Base-by-base conservation (phyloP, 1,140 invertebrate genomes). In the Brachionus rubens region DNA sequence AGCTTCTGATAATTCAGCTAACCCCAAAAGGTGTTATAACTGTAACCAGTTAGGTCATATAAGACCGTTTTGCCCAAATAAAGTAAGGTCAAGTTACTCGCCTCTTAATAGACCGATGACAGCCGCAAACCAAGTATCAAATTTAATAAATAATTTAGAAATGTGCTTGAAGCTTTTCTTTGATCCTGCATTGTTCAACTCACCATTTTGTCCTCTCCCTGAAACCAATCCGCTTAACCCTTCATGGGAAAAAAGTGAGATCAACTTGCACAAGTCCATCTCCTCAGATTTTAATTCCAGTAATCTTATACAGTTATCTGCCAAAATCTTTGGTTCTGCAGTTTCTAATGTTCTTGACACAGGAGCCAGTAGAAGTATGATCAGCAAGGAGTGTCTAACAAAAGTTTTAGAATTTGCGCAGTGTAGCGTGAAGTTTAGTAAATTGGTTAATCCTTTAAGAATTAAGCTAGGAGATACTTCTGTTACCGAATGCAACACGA, bases 121-220 rank as follows among this genome's bases (percentile, higher is more conserved):
- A 19, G 4, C 3, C 1, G 47, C 47, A 19, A 48, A 48, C 47
- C 47, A 48, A 21, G 16, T 48, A 6, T 48, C 47, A 1, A 30
- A 54, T 54, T 54, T 54, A 54, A 54, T 54, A 54, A 54, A 54
- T 28, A 54, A 26, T 54, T 54, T 54, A 30, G 50, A 54, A 54
- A 30, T 54, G 3, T 54, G 50, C 26, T 24, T 24, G 50, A 54
- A 54, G 50, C 50, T 54, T 54, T 54, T 54, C 24, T 54, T 54
- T 54, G 50, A 54, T 1, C 50, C 3, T 9, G 50, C 26, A 5
- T 26, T 54, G 26, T 30, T 54, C 26, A 19, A 30, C 26, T 14
- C 21, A 9, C 50, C 9, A 26, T 54, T 54, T 26, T 24, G 50
- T 54, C 50, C 50, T 52, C 3, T 30, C 26, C 50, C 26, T 21